Percentiles rank a stretch among this genome's conserved stretches.
phyloP scores from a whole-genome alignment of 2,888 invertebrate genomes.

The Brachynemurus nebulosus region DNA sequence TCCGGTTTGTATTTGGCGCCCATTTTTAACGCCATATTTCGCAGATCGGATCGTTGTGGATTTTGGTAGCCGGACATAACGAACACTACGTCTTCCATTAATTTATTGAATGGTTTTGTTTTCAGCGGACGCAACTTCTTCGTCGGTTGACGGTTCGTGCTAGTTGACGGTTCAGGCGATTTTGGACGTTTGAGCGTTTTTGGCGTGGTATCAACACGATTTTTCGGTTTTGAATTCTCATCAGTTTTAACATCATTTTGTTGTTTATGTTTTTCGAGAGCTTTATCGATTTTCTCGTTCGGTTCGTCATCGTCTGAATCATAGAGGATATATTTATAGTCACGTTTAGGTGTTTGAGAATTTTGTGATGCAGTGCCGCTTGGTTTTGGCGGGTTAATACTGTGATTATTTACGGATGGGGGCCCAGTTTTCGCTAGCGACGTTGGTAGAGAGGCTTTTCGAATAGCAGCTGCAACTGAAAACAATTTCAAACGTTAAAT shows the following conservation, averaged over 20 bases:
- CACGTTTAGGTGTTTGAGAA: conserved; percentile 26
- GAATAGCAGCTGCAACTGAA: conserved; percentile 36
- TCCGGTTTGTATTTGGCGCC: conserved; percentile 66
- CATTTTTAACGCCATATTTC: conserved; percentile 55
- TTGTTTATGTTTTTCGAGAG: conserved; percentile 23
- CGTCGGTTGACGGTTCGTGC: conserved; percentile 17
- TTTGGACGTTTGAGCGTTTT: neutral
- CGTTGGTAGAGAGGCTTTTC: conserved; percentile 26
- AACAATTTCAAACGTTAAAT: too few species aligned
- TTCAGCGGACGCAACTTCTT: conserved; percentile 15
- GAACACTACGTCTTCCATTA: conserved; percentile 54
- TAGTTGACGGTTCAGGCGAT: conserved; percentile 11
- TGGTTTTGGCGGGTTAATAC: conserved; percentile 13
- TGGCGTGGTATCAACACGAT: neutral
- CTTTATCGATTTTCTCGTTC: conserved; percentile 34
- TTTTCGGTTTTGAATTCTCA: conserved; percentile 9
- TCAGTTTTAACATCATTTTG: conserved; percentile 28
- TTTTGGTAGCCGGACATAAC: conserved; percentile 82
- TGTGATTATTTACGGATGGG: conserved; percentile 9
- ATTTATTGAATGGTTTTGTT: conserved; percentile 37
- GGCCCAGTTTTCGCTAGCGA: conserved; percentile 12
- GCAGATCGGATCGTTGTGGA: conserved; percentile 54
- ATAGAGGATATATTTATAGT: conserved; percentile 31
- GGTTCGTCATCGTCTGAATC: conserved; percentile 32
- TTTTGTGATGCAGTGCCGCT: conserved; percentile 14